Percentiles rank a stretch among this genome's conserved stretches.
These are phyloP conservation scores for Andrena dorsata DNA, from an alignment of 2,888 invertebrate species.

Conservation along the genomic window DNA sequence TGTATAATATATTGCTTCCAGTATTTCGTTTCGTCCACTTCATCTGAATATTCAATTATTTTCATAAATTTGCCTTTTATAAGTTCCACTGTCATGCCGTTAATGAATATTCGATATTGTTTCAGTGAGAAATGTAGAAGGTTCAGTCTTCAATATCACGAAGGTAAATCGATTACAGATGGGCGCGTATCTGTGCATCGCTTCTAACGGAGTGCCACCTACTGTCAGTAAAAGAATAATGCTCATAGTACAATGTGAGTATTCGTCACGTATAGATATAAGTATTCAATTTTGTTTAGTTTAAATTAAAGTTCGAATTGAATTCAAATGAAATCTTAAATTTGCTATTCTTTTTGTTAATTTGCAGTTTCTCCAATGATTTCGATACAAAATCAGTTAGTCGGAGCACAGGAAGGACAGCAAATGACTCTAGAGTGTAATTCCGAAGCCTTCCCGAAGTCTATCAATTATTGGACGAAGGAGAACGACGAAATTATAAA, in stretches of 20 bases:
- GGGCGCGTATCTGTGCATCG: constrained; percentile 92
- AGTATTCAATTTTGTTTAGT: too few species aligned
- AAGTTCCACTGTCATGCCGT: background rate
- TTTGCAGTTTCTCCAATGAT: constrained; percentile 93
- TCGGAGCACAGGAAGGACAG: constrained; percentile 92
- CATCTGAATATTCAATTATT: constrained; percentile 1
- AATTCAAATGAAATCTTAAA: background rate
- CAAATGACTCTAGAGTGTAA: constrained; percentile 92
- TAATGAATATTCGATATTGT: constrained; percentile 50
- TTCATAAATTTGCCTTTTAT: background rate
- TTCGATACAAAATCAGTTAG: constrained; percentile 93
- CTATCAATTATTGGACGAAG: constrained; percentile 94
- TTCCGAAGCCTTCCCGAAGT: constrained; percentile 94
- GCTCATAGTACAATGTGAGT: constrained; percentile 94
- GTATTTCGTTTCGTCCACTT: too few species aligned
- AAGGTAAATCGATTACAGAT: constrained; percentile 91
- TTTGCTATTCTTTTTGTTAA: background rate
- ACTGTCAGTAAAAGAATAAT: constrained; percentile 95
- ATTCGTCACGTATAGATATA: constrained; percentile 41
- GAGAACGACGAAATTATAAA: constrained; percentile 91
- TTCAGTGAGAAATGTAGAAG: constrained; percentile 88
- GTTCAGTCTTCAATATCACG: constrained; percentile 88
- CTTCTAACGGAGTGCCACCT: constrained; percentile 94
- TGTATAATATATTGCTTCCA: too few species aligned
- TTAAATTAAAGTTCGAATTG: background rate